These are phyloP conservation scores for Physocephala rufipes DNA, from an alignment of 2,888 invertebrate genomes.

Conservation along the genomic window DNA sequence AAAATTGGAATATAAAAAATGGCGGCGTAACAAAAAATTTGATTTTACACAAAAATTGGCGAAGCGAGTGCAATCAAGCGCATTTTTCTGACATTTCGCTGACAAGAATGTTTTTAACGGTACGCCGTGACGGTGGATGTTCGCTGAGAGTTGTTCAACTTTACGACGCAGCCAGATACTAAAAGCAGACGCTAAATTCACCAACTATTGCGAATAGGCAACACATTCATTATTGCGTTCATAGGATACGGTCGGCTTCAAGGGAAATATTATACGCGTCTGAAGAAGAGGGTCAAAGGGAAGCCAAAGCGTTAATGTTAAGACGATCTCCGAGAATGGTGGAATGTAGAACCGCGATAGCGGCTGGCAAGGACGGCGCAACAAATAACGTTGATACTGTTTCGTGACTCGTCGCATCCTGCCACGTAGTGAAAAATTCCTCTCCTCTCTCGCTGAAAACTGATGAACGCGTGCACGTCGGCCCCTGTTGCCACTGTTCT, in stretches of 20 bases:
- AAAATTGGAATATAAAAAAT: conserved; percentile 5
- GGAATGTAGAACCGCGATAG: background rate
- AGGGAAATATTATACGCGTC: no score
- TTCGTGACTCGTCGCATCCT: no score
- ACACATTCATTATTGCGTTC: conserved; percentile 5
- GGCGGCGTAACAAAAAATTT: conserved; percentile 13
- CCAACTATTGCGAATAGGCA: no score
- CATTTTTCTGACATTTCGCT: conserved; percentile 29
- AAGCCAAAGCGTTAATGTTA: background rate
- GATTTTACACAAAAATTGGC: conserved; percentile 18
- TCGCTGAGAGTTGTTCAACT: conserved; percentile 13
- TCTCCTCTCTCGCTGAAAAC: no score
- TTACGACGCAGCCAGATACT: no score
- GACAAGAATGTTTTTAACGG: conserved; percentile 34
- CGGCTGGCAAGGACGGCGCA: background rate
- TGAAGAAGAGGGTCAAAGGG: conserved; percentile 8
- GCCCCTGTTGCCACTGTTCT: background rate
- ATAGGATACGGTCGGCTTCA: background rate
- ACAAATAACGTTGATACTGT: no score
- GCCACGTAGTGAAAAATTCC: no score
- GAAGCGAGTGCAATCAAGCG: conserved; percentile 32
- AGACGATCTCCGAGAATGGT: background rate
- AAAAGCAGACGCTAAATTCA: no score
- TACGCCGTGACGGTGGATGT: no score
- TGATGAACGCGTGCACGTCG: conserved; percentile 22